Percentiles rank a stretch among this genome's conserved stretches.
These are phyloP conservation scores for Sceloporus tristichus DNA, from an alignment of 2,113 vertebrate genomes.

Conservation along the genomic window DNA sequence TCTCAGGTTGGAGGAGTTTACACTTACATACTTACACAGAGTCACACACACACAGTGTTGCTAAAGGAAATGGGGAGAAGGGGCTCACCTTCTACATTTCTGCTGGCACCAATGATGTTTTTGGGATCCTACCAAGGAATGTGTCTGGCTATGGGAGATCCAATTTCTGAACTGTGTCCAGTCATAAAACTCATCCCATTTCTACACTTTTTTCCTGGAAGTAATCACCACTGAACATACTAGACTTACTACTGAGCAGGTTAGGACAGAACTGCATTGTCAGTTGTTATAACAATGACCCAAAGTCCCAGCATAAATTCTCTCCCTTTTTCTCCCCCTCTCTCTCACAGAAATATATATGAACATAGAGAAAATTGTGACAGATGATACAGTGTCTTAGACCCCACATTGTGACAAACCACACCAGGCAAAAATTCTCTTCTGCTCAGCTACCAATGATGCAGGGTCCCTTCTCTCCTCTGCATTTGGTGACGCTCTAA, in stretches of 20 bases:
- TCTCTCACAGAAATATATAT: neutral
- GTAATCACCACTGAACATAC: neutral
- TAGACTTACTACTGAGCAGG: neutral
- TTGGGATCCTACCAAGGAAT: neutral
- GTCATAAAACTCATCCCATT: neutral
- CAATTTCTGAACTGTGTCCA: neutral
- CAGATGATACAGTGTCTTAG: neutral
- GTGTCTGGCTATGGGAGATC: neutral
- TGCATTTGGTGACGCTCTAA: neutral
- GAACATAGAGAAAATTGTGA: neutral
- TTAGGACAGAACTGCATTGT: too few species aligned
- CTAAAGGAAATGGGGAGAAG: too few species aligned
- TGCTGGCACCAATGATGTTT: neutral
- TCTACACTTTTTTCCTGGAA: neutral
- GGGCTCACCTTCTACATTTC: neutral
- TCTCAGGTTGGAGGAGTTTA: neutral
- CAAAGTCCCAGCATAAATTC: neutral
- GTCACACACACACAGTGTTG: too few species aligned
- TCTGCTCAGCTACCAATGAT: neutral
- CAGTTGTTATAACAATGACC: neutral
- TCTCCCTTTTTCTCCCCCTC: neutral
- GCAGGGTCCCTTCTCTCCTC: neutral
- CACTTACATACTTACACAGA: neutral
- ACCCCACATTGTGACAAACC: neutral
- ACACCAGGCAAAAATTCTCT: neutral